These are phyloP conservation scores for Sarcophaga subvicina DNA, from an alignment of 2,888 invertebrate genomes.

Conservation along the genomic window DNA sequence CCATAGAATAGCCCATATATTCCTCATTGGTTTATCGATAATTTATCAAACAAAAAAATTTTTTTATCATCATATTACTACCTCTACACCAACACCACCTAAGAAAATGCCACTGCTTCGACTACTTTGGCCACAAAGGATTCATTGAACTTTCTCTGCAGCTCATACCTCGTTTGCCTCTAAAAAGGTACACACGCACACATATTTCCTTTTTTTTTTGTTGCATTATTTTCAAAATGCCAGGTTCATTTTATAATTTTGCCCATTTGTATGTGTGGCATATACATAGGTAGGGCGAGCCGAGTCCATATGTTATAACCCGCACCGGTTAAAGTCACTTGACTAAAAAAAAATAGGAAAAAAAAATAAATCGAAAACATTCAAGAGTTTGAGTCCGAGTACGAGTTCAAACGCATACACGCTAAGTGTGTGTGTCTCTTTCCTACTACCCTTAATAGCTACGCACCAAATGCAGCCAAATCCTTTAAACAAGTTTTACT, in stretches of 20 bases:
- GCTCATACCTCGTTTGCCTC: slow-evolving; percentile 19
- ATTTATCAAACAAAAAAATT: slow-evolving; percentile 58
- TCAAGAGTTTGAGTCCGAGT: slow-evolving; percentile 52
- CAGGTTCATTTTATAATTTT: slow-evolving; percentile 56
- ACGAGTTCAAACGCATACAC: neutral
- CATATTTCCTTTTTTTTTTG: slow-evolving; percentile 21
- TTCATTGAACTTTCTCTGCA: slow-evolving; percentile 66
- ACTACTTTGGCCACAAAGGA: slow-evolving; percentile 58
- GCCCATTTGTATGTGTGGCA: slow-evolving; percentile 44
- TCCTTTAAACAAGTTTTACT: slow-evolving; percentile 63
- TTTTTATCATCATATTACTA: slow-evolving; percentile 45
- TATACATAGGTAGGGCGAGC: neutral
- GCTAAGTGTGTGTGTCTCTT: slow-evolving; percentile 28
- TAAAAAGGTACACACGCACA: neutral
- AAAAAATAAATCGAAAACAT: neutral
- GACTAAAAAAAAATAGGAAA: slow-evolving; percentile 7
- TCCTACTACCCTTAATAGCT: slow-evolving; percentile 34
- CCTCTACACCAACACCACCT: neutral
- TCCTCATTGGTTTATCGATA: slow-evolving; percentile 55
- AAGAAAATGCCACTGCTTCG: slow-evolving; percentile 7
- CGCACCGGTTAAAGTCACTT: slow-evolving; percentile 27
- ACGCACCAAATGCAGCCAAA: slow-evolving; percentile 63
- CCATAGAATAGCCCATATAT: slow-evolving; percentile 11
- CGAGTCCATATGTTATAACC: slow-evolving; percentile 54
- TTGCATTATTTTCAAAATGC: slow-evolving; percentile 29